phyloP scores from a whole-genome alignment of 1,140 invertebrate species.

The Drosophila kurseongensis region DNA sequence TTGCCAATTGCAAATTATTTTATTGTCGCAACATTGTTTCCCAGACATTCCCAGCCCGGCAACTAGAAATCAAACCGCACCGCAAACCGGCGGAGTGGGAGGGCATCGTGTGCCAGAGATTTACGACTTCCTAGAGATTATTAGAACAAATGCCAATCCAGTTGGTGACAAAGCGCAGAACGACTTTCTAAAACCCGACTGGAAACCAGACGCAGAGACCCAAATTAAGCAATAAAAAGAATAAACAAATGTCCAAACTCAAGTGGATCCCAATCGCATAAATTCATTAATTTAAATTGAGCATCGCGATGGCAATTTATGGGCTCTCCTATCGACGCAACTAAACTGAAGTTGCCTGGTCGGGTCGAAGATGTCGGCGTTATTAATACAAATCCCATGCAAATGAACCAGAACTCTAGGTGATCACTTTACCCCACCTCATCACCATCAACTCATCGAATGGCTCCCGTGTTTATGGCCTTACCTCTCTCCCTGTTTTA shows the following conservation, averaged over 20 bases:
- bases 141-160: slow-evolving; percentile 34
- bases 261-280: slow-evolving; percentile 54
- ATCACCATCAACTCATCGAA: slow-evolving; percentile 6
- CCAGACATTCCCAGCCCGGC: slow-evolving; percentile 37
- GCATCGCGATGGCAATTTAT: slow-evolving; percentile 52
- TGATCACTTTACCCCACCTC: slow-evolving; percentile 15
- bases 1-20: slow-evolving; percentile 80
- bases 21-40: slow-evolving; percentile 72
- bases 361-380: slow-evolving; percentile 1
- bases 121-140: slow-evolving; percentile 73
- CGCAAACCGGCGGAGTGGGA: slow-evolving; percentile 22
- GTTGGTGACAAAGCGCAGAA: slow-evolving; percentile 61
- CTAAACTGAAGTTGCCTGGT: slow-evolving; percentile 24
- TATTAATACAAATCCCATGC: slow-evolving; percentile 72
- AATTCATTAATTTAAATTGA: slow-evolving; percentile 65
- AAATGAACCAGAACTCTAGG: slow-evolving; percentile 51
- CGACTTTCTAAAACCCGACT: slow-evolving; percentile 73
- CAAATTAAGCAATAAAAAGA: slow-evolving; percentile 61
- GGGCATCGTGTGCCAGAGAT: slow-evolving; percentile 53
- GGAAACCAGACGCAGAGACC: slow-evolving; percentile 25
- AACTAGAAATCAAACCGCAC: slow-evolving; percentile 34
- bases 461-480: slow-evolving; percentile 19
- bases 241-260: slow-evolving; percentile 45
- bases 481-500: not conserved
- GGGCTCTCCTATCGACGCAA: slow-evolving; percentile 36